Percentiles rank a stretch among this genome's conserved stretches.
phyloP scores from a whole-genome alignment of 2,113 vertebrate species.

The Seriola aureovittata region DNA sequence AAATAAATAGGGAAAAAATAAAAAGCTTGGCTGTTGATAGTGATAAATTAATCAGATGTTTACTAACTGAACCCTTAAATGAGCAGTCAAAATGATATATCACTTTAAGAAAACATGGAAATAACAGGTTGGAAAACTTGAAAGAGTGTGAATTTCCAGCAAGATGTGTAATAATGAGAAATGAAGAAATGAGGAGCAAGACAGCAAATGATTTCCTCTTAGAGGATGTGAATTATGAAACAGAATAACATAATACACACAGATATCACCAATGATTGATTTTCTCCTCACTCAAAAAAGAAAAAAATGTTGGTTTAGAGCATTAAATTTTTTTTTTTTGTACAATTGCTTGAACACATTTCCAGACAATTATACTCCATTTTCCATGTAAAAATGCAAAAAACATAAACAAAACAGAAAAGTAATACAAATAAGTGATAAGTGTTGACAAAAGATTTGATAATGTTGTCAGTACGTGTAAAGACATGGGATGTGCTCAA shows the following conservation, averaged over 20 bases:
- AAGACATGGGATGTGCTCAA: neutral
- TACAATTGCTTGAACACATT: neutral
- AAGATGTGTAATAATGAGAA: conserved; percentile 17
- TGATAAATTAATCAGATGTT: conserved; percentile 1
- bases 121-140: conserved; percentile 10
- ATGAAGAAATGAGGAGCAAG: neutral
- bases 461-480: no score
- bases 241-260: neutral
- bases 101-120: neutral
- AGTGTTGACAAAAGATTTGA: no score
- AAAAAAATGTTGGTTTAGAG: neutral
- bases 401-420: no score
- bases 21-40: neutral
- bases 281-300: neutral
- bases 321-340: no score
- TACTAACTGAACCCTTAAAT: neutral
- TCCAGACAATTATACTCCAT: neutral
- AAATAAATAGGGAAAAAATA: neutral
- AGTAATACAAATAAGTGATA: no score
- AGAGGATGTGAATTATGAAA: neutral
- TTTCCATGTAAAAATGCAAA: no score
- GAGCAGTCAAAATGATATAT: conserved; percentile 15
- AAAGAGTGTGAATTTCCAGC: conserved; percentile 10
- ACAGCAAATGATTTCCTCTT: conserved; percentile 4
- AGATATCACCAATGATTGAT: neutral